phyloP scores from a whole-genome alignment of 1,140 invertebrate species.

The Drosophila murphyi region DNA sequence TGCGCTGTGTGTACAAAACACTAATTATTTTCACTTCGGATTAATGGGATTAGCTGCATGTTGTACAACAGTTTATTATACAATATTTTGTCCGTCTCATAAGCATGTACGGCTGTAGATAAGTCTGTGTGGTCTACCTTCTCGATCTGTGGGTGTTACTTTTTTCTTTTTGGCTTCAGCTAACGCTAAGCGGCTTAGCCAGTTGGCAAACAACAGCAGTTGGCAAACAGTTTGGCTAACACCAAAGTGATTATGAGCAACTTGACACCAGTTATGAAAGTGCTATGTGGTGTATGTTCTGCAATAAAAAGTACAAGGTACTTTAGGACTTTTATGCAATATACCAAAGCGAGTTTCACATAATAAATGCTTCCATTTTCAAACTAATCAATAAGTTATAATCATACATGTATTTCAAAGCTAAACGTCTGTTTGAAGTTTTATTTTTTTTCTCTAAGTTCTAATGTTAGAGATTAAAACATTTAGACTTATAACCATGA shows the following conservation, averaged over 20 bases:
- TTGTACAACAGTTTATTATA: constrained; percentile 80
- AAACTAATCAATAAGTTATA: too few relatives aligned
- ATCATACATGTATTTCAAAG: too few relatives aligned
- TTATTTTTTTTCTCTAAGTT: too few relatives aligned
- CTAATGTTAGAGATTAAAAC: too few relatives aligned
- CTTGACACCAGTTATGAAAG: neutral
- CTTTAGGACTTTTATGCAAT: too few relatives aligned
- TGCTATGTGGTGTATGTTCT: neutral
- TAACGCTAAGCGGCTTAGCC: constrained; percentile 19
- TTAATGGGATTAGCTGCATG: constrained; percentile 82
- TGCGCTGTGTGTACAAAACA: constrained; percentile 73
- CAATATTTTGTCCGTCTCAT: constrained; percentile 65
- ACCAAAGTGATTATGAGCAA: constrained; percentile 17
- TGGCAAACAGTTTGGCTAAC: constrained; percentile 5
- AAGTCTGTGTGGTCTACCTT: constrained; percentile 59
- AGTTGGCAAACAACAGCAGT: neutral
- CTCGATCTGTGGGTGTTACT: constrained; percentile 4
- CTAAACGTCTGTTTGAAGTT: too few relatives aligned
- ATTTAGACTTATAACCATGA: too few relatives aligned
- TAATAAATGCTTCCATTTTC: too few relatives aligned
- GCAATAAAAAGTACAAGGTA: too few relatives aligned
- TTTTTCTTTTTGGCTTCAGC: neutral
- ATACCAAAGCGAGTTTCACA: too few relatives aligned
- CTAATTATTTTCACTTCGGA: constrained; percentile 83
- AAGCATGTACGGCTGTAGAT: neutral